Evolutionary conservation across 2,113 vertebrate genomes (phyloP).

Genomic region (Dipodomys merriami): DNA sequence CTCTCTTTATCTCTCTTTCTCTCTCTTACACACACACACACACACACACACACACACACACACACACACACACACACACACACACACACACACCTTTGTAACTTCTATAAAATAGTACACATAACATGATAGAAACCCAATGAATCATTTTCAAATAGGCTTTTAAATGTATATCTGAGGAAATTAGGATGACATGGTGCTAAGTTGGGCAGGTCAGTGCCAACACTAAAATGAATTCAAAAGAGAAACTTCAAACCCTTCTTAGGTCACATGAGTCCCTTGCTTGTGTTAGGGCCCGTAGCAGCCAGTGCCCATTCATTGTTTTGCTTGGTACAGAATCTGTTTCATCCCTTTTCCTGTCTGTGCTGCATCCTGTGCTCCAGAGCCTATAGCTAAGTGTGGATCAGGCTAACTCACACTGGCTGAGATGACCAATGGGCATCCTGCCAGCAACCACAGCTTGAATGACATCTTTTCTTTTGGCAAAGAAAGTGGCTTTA

Average conservation of each 20-base stretch:
- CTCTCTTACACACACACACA: not conserved
- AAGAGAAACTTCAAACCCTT: not conserved
- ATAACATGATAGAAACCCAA: not conserved
- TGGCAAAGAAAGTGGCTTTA: constrained; percentile 66
- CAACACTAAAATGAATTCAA: not conserved
- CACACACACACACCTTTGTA: not conserved
- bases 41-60: not conserved
- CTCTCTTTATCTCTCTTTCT: not conserved
- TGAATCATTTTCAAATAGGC: not conserved
- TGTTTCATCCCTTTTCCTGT: not conserved
- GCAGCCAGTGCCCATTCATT: not conserved
- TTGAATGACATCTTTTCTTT: constrained; percentile 68
- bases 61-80: not conserved
- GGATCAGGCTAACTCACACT: not conserved
- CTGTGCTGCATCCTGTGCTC: not conserved
- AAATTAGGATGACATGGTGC: not conserved
- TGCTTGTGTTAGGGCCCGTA: not conserved
- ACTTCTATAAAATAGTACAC: not conserved
- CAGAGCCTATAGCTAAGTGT: constrained; percentile 22
- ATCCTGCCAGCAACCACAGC: constrained; percentile 65
- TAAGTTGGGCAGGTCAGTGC: not conserved
- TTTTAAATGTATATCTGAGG: constrained; percentile 12
- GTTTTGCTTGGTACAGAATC: not conserved
- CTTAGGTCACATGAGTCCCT: not conserved
- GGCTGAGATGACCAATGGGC: constrained; percentile 54